Percentiles rank a stretch among this genome's conserved stretches.
Evolutionary conservation across 1,140 invertebrate genomes (phyloP).

Genomic region (Lysiphlebus fabarum): DNA sequence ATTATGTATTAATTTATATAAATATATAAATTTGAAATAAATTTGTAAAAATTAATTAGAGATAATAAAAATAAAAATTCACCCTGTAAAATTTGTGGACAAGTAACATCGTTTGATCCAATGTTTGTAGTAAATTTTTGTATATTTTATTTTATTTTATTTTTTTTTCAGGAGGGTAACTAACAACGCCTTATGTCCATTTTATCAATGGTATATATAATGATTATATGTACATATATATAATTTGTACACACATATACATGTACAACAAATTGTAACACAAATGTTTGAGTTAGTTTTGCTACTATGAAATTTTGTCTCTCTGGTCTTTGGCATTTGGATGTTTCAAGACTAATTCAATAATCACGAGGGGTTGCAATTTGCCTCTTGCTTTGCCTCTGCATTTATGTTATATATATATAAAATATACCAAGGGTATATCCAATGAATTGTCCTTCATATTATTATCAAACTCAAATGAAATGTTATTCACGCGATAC

Average conservation of each 20-base stretch:
- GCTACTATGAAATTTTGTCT: neutral
- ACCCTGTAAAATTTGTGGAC: no score
- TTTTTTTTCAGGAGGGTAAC: neutral
- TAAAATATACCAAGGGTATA: no score
- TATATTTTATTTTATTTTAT: neutral
- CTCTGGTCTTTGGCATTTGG: slow-evolving; percentile 22
- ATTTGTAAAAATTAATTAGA: no score
- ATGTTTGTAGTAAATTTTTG: no score
- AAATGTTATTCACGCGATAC: slow-evolving; percentile 6
- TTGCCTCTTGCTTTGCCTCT: slow-evolving; percentile 1
- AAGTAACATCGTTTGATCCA: no score
- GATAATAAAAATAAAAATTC: no score
- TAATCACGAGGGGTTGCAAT: slow-evolving; percentile 12
- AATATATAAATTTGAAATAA: no score
- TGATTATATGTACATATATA: neutral
- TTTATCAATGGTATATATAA: neutral
- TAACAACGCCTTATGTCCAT: slow-evolving; percentile 8
- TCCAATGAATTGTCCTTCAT: no score
- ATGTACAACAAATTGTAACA: neutral
- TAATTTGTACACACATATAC: slow-evolving; percentile 9
- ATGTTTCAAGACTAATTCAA: slow-evolving; percentile 22
- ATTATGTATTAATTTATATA: no score
- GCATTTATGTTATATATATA: no score
- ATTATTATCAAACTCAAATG: neutral
- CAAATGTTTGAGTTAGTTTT: slow-evolving; percentile 13